phyloP scores from a whole-genome alignment of 2,113 vertebrate species.

The Oncorhynchus gorbuscha region DNA sequence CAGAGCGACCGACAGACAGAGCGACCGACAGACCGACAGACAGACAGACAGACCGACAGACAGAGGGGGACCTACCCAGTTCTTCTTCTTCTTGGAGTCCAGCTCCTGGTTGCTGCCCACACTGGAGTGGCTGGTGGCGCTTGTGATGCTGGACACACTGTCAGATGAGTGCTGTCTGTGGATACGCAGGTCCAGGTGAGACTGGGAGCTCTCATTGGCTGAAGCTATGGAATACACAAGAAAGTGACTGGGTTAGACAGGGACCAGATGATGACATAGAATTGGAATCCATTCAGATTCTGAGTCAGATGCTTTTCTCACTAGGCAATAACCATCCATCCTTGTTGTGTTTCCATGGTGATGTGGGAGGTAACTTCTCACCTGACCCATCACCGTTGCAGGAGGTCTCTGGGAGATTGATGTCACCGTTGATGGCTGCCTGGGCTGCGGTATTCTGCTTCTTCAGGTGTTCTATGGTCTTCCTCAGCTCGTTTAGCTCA shows the following conservation, averaged over 20 bases:
- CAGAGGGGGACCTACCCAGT: conserved; percentile 75
- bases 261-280: no score
- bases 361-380: background rate
- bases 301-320: no score
- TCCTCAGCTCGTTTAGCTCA: conserved; percentile 82
- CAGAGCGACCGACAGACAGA: background rate
- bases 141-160: conserved; percentile 84
- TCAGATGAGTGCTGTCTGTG: conserved; percentile 83
- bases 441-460: conserved; percentile 85
- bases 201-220: conserved; percentile 72
- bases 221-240: background rate
- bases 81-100: conserved; percentile 83
- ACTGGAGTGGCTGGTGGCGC: conserved; percentile 83
- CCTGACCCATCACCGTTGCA: conserved; percentile 75
- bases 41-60: background rate
- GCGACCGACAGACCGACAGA: no score
- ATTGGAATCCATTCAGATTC: no score
- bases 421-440: conserved; percentile 85
- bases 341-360: background rate
- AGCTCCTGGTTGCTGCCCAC: conserved; percentile 84
- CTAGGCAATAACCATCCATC: no score
- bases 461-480: conserved; percentile 84
- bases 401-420: conserved; percentile 82
- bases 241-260: background rate
- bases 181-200: conserved; percentile 76